A percentile compares a stretch with the other conserved stretches of the same genome.
phyloP scores from a whole-genome alignment of 37 sponge, comb jelly and placozoan genomes.

The Spongilla lacustris region DNA sequence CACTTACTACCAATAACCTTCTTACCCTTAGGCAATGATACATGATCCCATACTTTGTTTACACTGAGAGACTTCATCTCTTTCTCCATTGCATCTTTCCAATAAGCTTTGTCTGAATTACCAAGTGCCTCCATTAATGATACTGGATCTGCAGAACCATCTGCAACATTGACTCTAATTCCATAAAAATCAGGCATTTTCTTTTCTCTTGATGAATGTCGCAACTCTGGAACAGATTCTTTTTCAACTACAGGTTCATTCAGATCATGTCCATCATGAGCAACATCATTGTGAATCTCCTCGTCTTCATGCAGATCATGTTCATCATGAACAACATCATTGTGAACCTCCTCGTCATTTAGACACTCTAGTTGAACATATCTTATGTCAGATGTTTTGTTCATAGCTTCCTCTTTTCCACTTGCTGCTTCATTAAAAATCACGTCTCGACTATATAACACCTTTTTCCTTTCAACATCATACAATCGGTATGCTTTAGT shows the following conservation, averaged over 20 bases:
- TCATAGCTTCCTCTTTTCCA: neutral
- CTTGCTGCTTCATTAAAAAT: slow-evolving; percentile 45
- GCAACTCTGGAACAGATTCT: neutral
- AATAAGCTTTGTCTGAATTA: slow-evolving; percentile 34
- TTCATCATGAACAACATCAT: neutral
- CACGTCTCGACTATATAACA: slow-evolving; percentile 63
- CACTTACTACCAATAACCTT: slow-evolving; percentile 43
- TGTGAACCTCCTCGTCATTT: neutral
- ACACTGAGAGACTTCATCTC: slow-evolving; percentile 61
- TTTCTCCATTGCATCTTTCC: slow-evolving; percentile 59
- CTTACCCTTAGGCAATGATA: neutral
- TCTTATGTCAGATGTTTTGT: slow-evolving; percentile 9
- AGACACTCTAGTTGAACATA: slow-evolving; percentile 14
- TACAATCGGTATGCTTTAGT: slow-evolving; percentile 56
- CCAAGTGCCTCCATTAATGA: slow-evolving; percentile 37
- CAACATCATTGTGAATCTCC: neutral
- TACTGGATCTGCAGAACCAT: slow-evolving; percentile 6
- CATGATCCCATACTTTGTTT: slow-evolving; percentile 50
- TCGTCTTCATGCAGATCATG: neutral
- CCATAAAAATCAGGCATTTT: slow-evolving; percentile 33
- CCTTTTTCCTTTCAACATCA: slow-evolving; percentile 16
- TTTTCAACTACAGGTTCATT: neutral
- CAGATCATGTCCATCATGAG: neutral
- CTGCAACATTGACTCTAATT: neutral
- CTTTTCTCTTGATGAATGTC: slow-evolving; percentile 6